These are phyloP conservation scores for Sylvietta virens DNA, from an alignment of 2,113 vertebrate species.

Conservation along the genomic window DNA sequence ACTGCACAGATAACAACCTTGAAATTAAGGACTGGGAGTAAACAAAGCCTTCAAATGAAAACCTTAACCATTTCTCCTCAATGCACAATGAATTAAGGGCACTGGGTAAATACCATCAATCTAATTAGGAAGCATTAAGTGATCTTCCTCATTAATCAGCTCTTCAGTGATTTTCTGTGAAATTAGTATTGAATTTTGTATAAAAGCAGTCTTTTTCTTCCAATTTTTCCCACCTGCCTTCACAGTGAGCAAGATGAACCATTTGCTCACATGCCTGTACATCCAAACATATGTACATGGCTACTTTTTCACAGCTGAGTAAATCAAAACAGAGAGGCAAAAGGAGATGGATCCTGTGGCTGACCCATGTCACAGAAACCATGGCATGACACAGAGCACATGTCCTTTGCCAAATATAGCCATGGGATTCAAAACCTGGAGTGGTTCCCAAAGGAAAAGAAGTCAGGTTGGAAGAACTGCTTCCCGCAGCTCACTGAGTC, in stretches of 20 bases:
- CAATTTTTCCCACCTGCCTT: neutral
- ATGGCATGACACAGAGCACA: rapidly evolving
- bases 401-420: neutral
- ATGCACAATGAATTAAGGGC: constrained; percentile 1
- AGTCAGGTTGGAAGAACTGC: neutral
- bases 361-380: neutral
- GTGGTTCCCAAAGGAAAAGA: neutral
- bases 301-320: neutral
- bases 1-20: neutral
- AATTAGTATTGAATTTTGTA: constrained; percentile 11
- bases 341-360: neutral
- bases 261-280: neutral
- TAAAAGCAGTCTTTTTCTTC: neutral
- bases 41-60: constrained; percentile 10
- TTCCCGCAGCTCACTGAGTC: neutral
- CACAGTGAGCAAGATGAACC: neutral
- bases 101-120: neutral
- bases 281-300: neutral
- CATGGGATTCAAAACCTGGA: neutral
- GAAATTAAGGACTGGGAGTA: constrained; percentile 10
- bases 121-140: constrained; percentile 26
- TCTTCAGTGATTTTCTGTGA: constrained; percentile 22
- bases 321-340: neutral
- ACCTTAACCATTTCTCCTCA: neutral
- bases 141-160: constrained; percentile 26